Evolutionary conservation across 2,113 vertebrate species (phyloP).

Genomic region (Anoplopoma fimbria): DNA sequence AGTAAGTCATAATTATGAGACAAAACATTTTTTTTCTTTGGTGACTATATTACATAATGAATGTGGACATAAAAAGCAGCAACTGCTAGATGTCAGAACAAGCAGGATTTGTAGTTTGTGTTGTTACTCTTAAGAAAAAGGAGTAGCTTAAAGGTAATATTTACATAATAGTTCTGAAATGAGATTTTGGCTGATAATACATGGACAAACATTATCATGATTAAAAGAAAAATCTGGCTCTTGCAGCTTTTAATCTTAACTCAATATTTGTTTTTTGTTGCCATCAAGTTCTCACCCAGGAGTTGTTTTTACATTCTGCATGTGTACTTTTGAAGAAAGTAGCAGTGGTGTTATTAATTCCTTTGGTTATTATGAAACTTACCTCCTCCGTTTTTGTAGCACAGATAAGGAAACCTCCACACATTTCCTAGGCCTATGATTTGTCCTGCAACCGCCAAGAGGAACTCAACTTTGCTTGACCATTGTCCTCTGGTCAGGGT

Average conservation of each 20-base stretch:
- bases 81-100: neutral
- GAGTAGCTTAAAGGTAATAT: neutral
- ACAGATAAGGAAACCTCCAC: constrained; percentile 87
- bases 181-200: neutral
- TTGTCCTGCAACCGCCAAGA: constrained; percentile 85
- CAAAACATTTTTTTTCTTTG: neutral
- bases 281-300: neutral
- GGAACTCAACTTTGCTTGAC: constrained; percentile 85
- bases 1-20: neutral
- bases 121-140: neutral
- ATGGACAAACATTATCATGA: neutral
- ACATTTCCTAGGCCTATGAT: constrained; percentile 86
- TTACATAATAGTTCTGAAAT: neutral
- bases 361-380: constrained; percentile 34
- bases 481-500: constrained; percentile 77
- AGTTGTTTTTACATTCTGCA: neutral
- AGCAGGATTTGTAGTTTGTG: neutral
- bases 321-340: neutral
- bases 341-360: neutral
- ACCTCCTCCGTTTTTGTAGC: constrained; percentile 88
- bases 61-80: neutral
- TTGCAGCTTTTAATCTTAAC: neutral
- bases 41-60: too few relatives aligned
- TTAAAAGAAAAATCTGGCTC: neutral
- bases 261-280: neutral